Evolutionary conservation across 2,113 vertebrate species (phyloP).

Genomic region (Neomonachus schauinslandi): DNA sequence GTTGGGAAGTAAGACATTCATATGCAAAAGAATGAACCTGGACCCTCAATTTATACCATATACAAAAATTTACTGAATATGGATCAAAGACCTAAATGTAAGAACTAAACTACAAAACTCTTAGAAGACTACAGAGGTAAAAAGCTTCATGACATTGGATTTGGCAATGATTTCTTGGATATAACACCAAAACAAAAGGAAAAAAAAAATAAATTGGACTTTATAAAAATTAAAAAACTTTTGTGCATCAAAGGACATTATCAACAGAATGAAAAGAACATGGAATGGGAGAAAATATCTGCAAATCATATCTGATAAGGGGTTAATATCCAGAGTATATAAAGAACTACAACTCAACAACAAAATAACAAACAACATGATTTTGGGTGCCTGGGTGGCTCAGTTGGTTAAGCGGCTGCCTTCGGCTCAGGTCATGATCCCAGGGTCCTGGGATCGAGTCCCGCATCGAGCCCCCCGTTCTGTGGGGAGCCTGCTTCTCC

Average conservation of each 20-base stretch:
- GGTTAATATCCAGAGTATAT: neutral
- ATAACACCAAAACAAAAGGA: neutral
- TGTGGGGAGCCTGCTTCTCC: no score
- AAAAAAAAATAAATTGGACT: neutral
- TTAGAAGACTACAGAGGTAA: neutral
- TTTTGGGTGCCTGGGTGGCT: neutral
- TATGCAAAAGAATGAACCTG: neutral
- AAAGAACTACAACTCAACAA: neutral
- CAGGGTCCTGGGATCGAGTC: no score
- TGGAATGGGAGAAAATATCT: neutral
- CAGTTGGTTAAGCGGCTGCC: neutral
- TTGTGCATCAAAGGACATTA: neutral
- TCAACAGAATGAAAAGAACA: neutral
- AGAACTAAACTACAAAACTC: neutral
- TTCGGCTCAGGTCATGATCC: neutral
- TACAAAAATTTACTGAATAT: neutral
- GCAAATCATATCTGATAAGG: neutral
- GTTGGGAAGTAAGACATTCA: neutral
- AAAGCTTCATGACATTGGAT: neutral
- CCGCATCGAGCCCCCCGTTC: no score
- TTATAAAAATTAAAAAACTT: constrained; percentile 7
- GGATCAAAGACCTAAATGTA: neutral
- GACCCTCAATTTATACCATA: neutral
- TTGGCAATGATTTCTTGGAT: neutral
- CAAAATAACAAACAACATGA: neutral